Percentiles rank a stretch among this genome's conserved stretches.
Conservation (phyloP, 2,797 vertebrate genomes). For the Sphenodon punctatus region DNA sequence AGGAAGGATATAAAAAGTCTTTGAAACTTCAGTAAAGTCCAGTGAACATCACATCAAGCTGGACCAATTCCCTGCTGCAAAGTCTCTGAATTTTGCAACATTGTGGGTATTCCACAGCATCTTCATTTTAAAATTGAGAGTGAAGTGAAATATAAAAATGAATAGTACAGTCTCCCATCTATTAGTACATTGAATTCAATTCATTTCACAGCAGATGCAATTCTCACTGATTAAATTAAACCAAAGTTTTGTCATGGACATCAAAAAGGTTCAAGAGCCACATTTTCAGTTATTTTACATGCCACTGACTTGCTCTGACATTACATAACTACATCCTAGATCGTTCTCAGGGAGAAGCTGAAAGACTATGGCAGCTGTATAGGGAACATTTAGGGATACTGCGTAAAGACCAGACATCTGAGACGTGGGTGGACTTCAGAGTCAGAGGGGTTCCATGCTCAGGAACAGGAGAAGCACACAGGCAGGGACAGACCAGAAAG, state of each 20-base stretch:
- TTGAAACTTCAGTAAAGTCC: background rate
- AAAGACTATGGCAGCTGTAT: too few species aligned
- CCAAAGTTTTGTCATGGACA: background rate
- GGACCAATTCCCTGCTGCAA: background rate
- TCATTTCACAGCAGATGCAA: background rate
- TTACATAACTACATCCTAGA: too few species aligned
- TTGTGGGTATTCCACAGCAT: background rate
- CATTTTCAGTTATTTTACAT: too few species aligned
- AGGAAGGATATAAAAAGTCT: background rate
- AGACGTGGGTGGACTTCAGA: too few species aligned
- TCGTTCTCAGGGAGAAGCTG: too few species aligned
- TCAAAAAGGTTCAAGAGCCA: background rate
- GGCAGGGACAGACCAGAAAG: too few species aligned
- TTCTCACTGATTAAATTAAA: too few species aligned
- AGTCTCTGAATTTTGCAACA: background rate
- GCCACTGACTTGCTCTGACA: too few species aligned
- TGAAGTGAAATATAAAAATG: background rate
- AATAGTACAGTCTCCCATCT: background rate
- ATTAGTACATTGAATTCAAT: background rate
- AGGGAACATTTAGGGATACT: too few species aligned
- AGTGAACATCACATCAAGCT: background rate
- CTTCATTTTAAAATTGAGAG: conserved; percentile 20
- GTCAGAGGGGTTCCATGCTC: too few species aligned
- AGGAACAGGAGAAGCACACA: too few species aligned
- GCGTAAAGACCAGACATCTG: too few species aligned